phyloP scores from a whole-genome alignment of 2,888 invertebrate species.

The Leucophenga montana region DNA sequence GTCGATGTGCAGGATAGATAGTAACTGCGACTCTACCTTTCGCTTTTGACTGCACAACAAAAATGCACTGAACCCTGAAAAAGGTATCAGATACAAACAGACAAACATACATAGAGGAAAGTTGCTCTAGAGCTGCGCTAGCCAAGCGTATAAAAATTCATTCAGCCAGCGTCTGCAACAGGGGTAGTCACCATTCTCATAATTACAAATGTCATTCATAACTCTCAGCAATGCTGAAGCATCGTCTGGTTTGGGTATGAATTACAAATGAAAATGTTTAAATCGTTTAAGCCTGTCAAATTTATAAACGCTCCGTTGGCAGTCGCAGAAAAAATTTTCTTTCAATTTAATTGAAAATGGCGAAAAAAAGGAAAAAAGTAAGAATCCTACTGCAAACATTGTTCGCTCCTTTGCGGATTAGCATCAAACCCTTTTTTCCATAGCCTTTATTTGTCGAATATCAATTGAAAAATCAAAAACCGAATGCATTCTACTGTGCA shows the following conservation, averaged over 20 bases:
- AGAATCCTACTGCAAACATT: neutral
- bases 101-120: neutral
- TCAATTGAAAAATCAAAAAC: slow-evolving; percentile 48
- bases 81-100: slow-evolving; percentile 8
- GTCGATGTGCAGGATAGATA: slow-evolving; percentile 1
- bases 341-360: neutral
- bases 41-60: slow-evolving; percentile 36
- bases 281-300: slow-evolving; percentile 41
- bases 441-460: slow-evolving; percentile 25
- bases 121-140: neutral
- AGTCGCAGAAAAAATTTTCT: slow-evolving; percentile 1
- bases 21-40: slow-evolving; percentile 26
- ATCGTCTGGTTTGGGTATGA: slow-evolving; percentile 2
- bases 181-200: slow-evolving; percentile 41
- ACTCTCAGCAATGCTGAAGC: neutral
- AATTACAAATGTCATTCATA: slow-evolving; percentile 54
- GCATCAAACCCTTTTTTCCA: slow-evolving; percentile 22
- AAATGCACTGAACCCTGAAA: slow-evolving; percentile 28
- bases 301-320: slow-evolving; percentile 19
- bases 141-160: neutral
- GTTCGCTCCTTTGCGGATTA: slow-evolving; percentile 22
- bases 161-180: neutral
- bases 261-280: slow-evolving; percentile 42
- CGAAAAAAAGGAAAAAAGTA: slow-evolving; percentile 16
- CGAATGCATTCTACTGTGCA: neutral